A percentile compares a stretch with the other conserved stretches of the same genome.
phyloP scores from a whole-genome alignment of 2,888 invertebrate genomes.

The Metellina segmentata region DNA sequence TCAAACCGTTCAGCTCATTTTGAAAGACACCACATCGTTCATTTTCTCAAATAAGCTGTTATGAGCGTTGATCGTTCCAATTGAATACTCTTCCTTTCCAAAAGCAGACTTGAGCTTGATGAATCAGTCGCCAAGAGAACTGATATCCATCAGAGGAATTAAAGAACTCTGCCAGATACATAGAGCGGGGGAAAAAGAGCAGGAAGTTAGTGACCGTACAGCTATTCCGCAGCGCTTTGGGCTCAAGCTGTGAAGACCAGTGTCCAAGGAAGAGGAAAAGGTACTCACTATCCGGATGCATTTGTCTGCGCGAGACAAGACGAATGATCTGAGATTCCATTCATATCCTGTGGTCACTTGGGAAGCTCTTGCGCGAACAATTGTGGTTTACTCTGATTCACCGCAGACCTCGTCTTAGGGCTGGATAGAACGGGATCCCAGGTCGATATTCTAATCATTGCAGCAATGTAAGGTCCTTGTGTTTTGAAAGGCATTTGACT shows the following conservation, averaged over 20 bases:
- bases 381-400: slow-evolving; percentile 50
- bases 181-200: slow-evolving; percentile 7
- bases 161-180: not conserved
- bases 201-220: slow-evolving; percentile 32
- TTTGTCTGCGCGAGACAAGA: slow-evolving; percentile 55
- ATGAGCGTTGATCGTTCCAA: not conserved
- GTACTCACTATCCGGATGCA: slow-evolving; percentile 50
- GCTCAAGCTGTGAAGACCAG: slow-evolving; percentile 40
- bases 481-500: too few species aligned
- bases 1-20: not conserved
- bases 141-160: not conserved
- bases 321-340: slow-evolving; percentile 56
- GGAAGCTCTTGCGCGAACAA: slow-evolving; percentile 42
- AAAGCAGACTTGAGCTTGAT: not conserved
- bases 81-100: too few species aligned
- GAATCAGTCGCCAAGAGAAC: not conserved
- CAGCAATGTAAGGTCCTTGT: too few species aligned
- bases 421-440: not conserved
- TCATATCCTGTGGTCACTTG: slow-evolving; percentile 65
- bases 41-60: not conserved
- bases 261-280: slow-evolving; percentile 44
- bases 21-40: not conserved
- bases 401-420: not conserved
- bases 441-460: not conserved
- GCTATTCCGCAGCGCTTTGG: slow-evolving; percentile 32